Evolutionary conservation across 2,888 invertebrate species (phyloP), one percentile per base, ranked within the genome.

Genomic region (Caenorhabditis angaria): DNA sequence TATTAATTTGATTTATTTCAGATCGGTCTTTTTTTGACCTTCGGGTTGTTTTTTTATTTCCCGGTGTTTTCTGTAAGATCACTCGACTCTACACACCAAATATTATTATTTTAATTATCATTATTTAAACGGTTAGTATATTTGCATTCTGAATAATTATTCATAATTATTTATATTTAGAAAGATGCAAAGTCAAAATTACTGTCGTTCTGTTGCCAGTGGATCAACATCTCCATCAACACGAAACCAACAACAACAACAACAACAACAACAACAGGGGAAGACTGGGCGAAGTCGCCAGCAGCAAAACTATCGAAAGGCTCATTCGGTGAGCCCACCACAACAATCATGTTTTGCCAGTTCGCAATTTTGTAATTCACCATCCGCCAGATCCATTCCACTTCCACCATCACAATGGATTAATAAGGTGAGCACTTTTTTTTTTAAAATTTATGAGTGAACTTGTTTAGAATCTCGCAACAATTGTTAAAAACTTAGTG

Each of bases 301-400:
- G 53, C n/a, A n/a, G n/a, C 1, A 32, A 27, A 29, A 50, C 2
- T 56, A 72, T 24, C 62, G 72, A 6, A 67, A 68, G 65, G 58
- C 67, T 63, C 64, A 62, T 20, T 72, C 72, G 20, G 35, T 63
- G 61, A 72, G 72, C 72, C 72, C 68, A n/a, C n/a, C n/a, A 22
- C 65, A 60, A 29, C 28, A 53, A 41, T 3, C 27, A 1, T 28
- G 62, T 18, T 73, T 58, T 56, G 73, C 73, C 18, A 63, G 51
- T 14, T 69, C 73, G 27, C 54, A 53, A 25, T 32, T 69, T 18
- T 65, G 65, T 32, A 57, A 61, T 14, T 69, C 69, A 8, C 73
- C 73, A 35, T 69, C 73, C 24, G 69, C 73, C 8, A 58, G 61
- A 56, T 59, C 56, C 59, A 66, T 73, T 24, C 73, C 73, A 65